Conservation (phyloP, 2,113 vertebrate species). For the Aplodontia rufa region DNA sequence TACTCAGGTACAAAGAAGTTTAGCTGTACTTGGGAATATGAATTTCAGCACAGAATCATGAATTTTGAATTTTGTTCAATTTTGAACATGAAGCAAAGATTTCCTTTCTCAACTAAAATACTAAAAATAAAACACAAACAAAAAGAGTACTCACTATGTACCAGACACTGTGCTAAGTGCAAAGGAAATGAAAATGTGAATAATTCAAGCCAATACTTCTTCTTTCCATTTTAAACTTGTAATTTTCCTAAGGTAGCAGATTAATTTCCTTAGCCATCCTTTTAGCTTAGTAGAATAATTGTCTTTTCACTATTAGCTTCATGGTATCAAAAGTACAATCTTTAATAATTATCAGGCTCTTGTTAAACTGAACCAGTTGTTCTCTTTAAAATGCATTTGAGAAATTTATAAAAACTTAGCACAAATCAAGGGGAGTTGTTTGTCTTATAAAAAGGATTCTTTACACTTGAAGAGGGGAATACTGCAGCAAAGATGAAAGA, state of each 20-base stretch:
- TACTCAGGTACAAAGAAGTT: neutral
- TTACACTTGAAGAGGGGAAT: slow-evolving; percentile 6
- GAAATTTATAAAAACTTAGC: slow-evolving; percentile 38
- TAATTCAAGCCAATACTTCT: neutral
- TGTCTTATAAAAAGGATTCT: neutral
- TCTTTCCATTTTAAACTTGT: slow-evolving; percentile 21
- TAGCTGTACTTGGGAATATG: neutral
- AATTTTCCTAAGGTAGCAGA: slow-evolving; percentile 21
- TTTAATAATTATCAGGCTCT: slow-evolving; percentile 41
- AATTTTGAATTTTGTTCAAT: neutral
- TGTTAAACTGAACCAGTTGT: neutral
- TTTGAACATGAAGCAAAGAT: neutral
- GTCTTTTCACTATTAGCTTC: slow-evolving; percentile 32
- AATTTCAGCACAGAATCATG: slow-evolving; percentile 5
- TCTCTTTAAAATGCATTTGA: slow-evolving; percentile 31
- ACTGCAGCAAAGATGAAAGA: neutral
- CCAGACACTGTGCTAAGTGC: neutral
- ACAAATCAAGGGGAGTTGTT: neutral
- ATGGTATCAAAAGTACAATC: slow-evolving; percentile 43
- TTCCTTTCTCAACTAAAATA: neutral
- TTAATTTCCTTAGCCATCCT: slow-evolving; percentile 2
- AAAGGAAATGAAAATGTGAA: slow-evolving; percentile 11
- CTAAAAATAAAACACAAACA: neutral
- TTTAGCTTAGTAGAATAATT: slow-evolving; percentile 16
- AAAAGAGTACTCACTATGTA: neutral